Evolutionary conservation across 2,797 vertebrate genomes (phyloP), one percentile per base, ranked within the genome.

Genomic region (Platalea minor): DNA sequence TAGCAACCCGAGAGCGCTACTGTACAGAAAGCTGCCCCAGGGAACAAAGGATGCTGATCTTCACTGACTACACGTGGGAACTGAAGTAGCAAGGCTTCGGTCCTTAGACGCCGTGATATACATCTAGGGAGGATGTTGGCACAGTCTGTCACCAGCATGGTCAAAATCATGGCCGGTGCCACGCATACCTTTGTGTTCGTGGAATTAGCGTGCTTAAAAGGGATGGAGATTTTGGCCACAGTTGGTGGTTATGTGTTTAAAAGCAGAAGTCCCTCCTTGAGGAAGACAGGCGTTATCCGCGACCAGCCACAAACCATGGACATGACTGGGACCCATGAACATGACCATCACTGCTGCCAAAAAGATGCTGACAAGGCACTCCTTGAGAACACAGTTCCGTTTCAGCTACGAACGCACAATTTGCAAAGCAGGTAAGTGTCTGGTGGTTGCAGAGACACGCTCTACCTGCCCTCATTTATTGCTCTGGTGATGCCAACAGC

Each of bases 261-360:
- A 76, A 57, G 28, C n/a, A 57, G 16, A 84, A 53, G 18, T 53
- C 29, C 13, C 23, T 75, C 25, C 60, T 46, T 59, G 15, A 70
- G 25, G n/a, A 82, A 68, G 31, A 23, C 10, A 19, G 17, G 59
- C 5, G 9, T 35, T n/a, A 50, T 0, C 43, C 45, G 39, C 0
- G 1, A 69, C 35, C 21, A 25, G 11, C 28, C 78, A 45, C 41
- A 68, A 73, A 37, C 43, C 41, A 35, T 0, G 18, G 28, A 17
- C 18, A 2, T 0, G 17, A 21, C 0, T 1, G 8, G 53, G 63
- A 61, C 25, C 50, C 53, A 21, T 1, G 11, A 46, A 29, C 8
- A 2, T 2, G n/a, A 46, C 60, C 45, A 9, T 6, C 31, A 4
- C 46, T 18, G 48, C 48, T 69, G 48, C 77, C 53, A 56, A 25